Conservation (phyloP, 92 coral and sea anemone genomes). For the Siderastrea siderea region DNA sequence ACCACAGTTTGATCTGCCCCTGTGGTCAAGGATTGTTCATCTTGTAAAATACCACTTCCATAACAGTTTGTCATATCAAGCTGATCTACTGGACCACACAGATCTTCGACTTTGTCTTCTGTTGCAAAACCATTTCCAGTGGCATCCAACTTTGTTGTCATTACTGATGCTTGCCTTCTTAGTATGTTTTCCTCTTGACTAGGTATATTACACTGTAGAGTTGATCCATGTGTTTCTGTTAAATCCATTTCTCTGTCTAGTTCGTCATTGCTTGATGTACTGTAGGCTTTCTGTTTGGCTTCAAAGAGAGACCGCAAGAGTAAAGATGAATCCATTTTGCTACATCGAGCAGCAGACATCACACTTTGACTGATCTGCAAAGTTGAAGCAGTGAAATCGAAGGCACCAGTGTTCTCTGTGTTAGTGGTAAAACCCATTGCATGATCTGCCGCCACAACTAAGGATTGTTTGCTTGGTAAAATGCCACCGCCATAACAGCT, state of each 20-base stretch:
- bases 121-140: not conserved
- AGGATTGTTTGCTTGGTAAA: not conserved
- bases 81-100: not conserved
- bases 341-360: not conserved
- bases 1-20: not conserved
- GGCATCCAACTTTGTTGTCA: not conserved
- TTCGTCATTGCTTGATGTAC: not conserved
- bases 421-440: not conserved
- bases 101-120: not conserved
- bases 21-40: not conserved
- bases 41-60: conserved; percentile 10
- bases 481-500: conserved; percentile 56
- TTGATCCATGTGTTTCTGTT: not conserved
- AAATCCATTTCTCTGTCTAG: not conserved
- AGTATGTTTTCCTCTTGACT: not conserved
- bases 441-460: not conserved
- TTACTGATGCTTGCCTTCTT: not conserved
- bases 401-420: not conserved
- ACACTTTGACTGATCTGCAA: not conserved
- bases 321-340: not conserved
- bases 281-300: not conserved
- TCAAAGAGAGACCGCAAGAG: not conserved
- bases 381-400: conserved; percentile 14
- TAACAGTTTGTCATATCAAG: conserved; percentile 15
- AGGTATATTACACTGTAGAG: too few relatives aligned